Conservation (phyloP, 2,888 invertebrate species). For the Linnaemya vulpina region DNA sequence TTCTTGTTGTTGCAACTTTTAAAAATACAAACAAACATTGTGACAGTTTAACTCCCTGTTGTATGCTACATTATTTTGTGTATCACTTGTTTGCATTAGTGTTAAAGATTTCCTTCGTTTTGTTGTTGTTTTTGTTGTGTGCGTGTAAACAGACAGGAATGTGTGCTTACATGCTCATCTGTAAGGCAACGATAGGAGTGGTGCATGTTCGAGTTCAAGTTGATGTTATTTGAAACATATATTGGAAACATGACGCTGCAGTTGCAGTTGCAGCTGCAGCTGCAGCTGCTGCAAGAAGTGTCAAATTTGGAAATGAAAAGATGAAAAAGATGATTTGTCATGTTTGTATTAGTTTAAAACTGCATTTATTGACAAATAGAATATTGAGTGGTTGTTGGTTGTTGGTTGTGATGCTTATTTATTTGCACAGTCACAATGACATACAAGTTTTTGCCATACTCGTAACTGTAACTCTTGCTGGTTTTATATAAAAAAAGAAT, state of each 20-base stretch:
- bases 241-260: constrained; percentile 37
- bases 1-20: neutral
- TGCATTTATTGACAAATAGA: constrained; percentile 52
- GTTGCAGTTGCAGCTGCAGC: neutral
- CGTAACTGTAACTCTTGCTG: neutral
- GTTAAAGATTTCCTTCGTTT: constrained; percentile 43
- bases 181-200: neutral
- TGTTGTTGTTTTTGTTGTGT: neutral
- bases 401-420: constrained; percentile 25
- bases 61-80: constrained; percentile 53
- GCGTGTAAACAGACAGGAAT: neutral
- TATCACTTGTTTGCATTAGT: constrained; percentile 55
- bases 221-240: constrained; percentile 18
- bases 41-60: constrained; percentile 61
- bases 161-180: constrained; percentile 7
- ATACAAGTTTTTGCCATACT: neutral
- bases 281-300: constrained; percentile 28
- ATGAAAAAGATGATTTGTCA: constrained; percentile 64
- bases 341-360: constrained; percentile 64
- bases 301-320: constrained; percentile 26
- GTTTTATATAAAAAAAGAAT: neutral
- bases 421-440: neutral
- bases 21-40: constrained; percentile 25
- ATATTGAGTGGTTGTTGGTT: constrained; percentile 27
- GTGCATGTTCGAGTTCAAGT: constrained; percentile 34